Percentiles rank a stretch among this genome's conserved stretches.
These are phyloP conservation scores for Hyperoplus lanceolatus DNA, from an alignment of 2,797 vertebrate genomes.

Conservation along the genomic window DNA sequence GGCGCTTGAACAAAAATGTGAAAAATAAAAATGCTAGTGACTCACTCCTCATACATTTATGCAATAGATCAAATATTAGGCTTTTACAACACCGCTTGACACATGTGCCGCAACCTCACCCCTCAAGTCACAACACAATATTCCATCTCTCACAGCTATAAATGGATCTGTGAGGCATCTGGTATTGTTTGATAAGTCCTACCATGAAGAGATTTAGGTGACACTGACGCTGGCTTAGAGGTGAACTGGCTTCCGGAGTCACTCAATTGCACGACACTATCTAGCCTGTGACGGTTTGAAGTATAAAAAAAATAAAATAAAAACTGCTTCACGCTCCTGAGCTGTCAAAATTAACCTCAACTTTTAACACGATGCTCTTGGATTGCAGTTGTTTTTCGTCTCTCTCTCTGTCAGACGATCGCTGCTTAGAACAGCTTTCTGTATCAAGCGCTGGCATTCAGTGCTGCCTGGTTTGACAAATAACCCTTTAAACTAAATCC, in stretches of 20 bases:
- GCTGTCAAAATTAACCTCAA: constrained; percentile 53
- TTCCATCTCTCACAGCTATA: constrained; percentile 78
- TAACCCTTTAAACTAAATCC: constrained; percentile 51
- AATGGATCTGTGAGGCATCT: constrained; percentile 80
- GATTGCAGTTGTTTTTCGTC: constrained; percentile 68
- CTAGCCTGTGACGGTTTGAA: constrained; percentile 9
- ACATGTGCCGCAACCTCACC: constrained; percentile 69
- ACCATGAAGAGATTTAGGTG: constrained; percentile 83
- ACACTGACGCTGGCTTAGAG: constrained; percentile 79
- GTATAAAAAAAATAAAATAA: constrained; percentile 3
- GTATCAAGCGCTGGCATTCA: constrained; percentile 59
- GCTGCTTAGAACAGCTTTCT: constrained; percentile 63
- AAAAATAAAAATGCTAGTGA: constrained; percentile 71
- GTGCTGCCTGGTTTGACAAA: constrained; percentile 67
- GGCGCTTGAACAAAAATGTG: constrained; percentile 68
- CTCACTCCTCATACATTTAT: constrained; percentile 79
- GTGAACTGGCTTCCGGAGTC: constrained; percentile 74
- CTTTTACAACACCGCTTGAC: constrained; percentile 79
- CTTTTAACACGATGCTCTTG: constrained; percentile 37
- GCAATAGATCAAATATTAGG: constrained; percentile 80
- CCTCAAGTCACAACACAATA: constrained; percentile 74
- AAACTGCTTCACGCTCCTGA: constrained; percentile 33
- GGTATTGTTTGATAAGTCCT: constrained; percentile 85
- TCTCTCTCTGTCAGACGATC: constrained; percentile 47
- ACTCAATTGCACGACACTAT: constrained; percentile 56